Percentiles rank a stretch among this genome's conserved stretches.
Conservation (phyloP, 2,797 vertebrate species). For the Champsocephalus esox region DNA sequence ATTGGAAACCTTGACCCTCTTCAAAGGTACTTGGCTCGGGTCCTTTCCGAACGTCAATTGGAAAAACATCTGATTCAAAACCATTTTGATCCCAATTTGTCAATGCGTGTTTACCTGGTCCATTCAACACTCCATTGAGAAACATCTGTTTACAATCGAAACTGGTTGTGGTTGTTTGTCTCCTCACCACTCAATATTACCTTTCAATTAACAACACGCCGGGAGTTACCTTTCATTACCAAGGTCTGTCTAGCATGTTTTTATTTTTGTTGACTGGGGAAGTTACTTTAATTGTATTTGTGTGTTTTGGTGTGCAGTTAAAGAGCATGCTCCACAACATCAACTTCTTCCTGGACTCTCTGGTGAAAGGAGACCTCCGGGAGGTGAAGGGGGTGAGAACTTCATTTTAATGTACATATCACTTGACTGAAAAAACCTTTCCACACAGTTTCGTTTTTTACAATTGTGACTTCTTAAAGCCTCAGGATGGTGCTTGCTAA, state of each 20-base stretch:
- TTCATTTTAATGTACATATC: not conserved
- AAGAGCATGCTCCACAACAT: conserved; percentile 90
- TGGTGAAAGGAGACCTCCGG: conserved; percentile 86
- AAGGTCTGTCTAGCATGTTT: not conserved
- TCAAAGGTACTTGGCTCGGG: not conserved
- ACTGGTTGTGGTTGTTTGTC: not conserved
- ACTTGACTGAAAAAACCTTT: not conserved
- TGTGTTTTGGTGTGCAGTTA: conserved; percentile 75
- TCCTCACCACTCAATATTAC: not conserved
- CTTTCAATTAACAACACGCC: not conserved
- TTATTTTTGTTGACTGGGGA: not conserved
- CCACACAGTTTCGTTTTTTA: no score
- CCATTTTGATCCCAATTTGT: not conserved
- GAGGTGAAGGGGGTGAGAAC: conserved; percentile 75
- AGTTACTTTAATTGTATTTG: not conserved
- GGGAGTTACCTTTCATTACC: not conserved
- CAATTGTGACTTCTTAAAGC: not conserved
- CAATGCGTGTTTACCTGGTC: not conserved
- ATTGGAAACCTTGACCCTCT: not conserved
- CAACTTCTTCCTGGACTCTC: conserved; percentile 88
- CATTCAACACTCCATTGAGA: not conserved
- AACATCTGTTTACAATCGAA: not conserved
- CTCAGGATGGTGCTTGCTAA: not conserved
- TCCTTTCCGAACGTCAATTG: not conserved
- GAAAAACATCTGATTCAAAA: not conserved